Conservation (phyloP, 2,113 vertebrate species). For the Odontesthes bonariensis region DNA sequence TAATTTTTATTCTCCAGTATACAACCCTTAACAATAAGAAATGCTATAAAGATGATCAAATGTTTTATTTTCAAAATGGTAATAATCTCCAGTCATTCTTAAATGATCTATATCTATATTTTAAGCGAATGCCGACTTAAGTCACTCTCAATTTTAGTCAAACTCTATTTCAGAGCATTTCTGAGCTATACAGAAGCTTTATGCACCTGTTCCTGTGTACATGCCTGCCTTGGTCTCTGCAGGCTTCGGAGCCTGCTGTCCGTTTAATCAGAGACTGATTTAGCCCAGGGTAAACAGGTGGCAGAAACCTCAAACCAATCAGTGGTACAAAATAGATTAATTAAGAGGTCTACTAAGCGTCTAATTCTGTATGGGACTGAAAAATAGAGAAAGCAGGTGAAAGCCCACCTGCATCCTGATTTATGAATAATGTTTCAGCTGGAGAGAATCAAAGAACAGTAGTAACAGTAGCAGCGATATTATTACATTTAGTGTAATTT, state of each 20-base stretch:
- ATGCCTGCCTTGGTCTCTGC: constrained; percentile 49
- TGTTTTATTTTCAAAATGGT: constrained; percentile 1
- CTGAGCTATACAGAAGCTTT: constrained; percentile 6
- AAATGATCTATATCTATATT: not conserved
- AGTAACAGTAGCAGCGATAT: constrained; percentile 22
- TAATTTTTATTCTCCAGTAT: not conserved
- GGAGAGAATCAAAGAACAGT: constrained; percentile 10
- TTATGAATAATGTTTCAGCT: constrained; percentile 28
- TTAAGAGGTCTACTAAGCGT: constrained; percentile 68
- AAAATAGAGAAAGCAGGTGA: constrained; percentile 43
- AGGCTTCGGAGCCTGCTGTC: constrained; percentile 66
- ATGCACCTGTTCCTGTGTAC: constrained; percentile 19
- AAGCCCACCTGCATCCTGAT: constrained; percentile 44
- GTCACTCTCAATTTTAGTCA: constrained; percentile 22
- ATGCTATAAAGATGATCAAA: not conserved
- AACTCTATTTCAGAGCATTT: constrained; percentile 30
- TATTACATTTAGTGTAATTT: not conserved
- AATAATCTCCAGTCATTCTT: not conserved
- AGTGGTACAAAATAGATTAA: constrained; percentile 75
- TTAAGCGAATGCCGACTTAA: constrained; percentile 13
- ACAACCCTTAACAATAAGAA: not conserved
- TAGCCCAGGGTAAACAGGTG: constrained; percentile 76
- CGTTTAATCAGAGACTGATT: constrained; percentile 74
- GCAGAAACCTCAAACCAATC: constrained; percentile 78
- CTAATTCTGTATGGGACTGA: constrained; percentile 43